phyloP scores from a whole-genome alignment of 2,113 vertebrate genomes.

The Heloderma charlesbogerti region DNA sequence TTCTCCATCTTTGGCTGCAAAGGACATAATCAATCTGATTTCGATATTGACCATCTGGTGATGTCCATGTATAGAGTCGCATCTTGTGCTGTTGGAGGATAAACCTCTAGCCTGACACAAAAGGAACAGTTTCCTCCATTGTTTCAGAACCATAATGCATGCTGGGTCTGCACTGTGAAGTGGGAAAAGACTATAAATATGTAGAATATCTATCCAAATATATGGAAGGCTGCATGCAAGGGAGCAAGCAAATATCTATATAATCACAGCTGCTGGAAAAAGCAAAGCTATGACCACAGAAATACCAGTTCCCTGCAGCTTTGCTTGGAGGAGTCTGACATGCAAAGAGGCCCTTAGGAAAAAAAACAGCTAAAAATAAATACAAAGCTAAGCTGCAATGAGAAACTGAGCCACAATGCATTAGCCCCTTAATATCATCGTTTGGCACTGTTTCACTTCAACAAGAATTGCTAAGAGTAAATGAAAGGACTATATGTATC shows the following conservation, averaged over 20 bases:
- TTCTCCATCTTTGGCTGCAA: too few species aligned
- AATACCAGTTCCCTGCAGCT: too few species aligned
- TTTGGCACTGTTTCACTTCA: background rate
- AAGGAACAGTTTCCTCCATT: background rate
- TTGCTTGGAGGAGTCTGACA: background rate
- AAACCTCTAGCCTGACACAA: background rate
- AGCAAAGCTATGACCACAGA: background rate
- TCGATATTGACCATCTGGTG: too few species aligned
- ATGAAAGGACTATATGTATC: background rate
- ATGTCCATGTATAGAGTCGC: too few species aligned
- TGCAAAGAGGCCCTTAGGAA: background rate
- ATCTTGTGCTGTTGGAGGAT: too few species aligned
- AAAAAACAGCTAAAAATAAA: constrained; percentile 1
- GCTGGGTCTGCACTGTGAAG: background rate
- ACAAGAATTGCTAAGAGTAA: constrained; percentile 2
- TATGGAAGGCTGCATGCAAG: background rate
- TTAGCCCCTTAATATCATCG: background rate
- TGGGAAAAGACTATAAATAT: too few species aligned
- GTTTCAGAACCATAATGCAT: background rate
- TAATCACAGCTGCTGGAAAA: background rate
- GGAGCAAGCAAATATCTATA: background rate
- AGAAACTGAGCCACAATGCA: background rate
- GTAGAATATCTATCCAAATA: background rate
- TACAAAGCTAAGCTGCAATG: background rate
- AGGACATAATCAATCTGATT: too few species aligned